Percentiles rank a stretch among this genome's conserved stretches.
phyloP scores from a whole-genome alignment of 1,140 invertebrate genomes.

The Dufourea novaeangliae region DNA sequence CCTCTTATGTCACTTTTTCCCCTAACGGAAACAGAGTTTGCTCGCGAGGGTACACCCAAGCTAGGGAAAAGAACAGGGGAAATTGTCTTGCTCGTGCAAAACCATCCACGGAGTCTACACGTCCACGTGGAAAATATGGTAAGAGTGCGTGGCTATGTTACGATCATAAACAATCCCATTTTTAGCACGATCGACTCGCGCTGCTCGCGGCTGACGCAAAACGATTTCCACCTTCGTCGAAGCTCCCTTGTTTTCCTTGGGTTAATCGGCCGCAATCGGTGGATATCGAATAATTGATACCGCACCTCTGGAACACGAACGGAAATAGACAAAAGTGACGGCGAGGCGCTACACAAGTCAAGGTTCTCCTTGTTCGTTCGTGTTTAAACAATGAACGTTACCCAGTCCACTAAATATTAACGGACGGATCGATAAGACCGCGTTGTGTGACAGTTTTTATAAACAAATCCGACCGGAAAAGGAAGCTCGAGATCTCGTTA shows the following conservation, averaged over 20 bases:
- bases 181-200: neutral
- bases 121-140: neutral
- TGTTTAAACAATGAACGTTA: neutral
- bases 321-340: neutral
- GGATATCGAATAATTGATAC: slow-evolving; percentile 5
- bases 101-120: no score
- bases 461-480: no score
- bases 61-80: no score
- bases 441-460: no score
- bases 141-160: neutral
- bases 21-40: no score
- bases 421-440: neutral
- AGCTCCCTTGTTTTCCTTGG: neutral
- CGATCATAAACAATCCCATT: neutral
- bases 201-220: no score
- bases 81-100: no score
- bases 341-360: no score
- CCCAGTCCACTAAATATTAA: neutral
- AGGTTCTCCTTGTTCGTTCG: neutral
- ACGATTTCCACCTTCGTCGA: no score
- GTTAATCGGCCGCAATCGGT: neutral
- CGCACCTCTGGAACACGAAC: neutral
- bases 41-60: no score
- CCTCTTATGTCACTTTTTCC: no score
- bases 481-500: no score